These are phyloP conservation scores for Drosophila subsilvestris DNA, from an alignment of 2,888 invertebrate genomes.

Conservation along the genomic window DNA sequence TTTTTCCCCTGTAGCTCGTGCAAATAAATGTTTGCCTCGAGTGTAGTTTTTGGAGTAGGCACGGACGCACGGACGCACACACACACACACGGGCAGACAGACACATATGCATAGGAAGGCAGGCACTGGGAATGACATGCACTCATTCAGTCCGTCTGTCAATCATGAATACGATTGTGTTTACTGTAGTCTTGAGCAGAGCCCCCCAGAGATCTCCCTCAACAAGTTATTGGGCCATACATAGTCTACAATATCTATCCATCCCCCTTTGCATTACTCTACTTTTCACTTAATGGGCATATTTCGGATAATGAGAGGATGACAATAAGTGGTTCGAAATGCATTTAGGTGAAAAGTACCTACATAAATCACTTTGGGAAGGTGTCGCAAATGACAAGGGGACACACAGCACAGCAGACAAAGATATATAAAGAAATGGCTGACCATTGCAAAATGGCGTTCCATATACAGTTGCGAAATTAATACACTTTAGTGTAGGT, in stretches of 20 bases:
- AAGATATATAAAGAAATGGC: slow-evolving; percentile 38
- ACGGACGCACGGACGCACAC: slow-evolving; percentile 16
- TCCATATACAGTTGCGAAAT: not conserved
- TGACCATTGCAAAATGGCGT: slow-evolving; percentile 47
- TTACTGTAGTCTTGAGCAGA: slow-evolving; percentile 20
- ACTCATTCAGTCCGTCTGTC: slow-evolving; percentile 55
- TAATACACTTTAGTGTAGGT: not conserved
- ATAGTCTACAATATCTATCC: slow-evolving; percentile 25
- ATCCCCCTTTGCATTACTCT: slow-evolving; percentile 7
- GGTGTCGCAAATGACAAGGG: not conserved
- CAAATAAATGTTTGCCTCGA: slow-evolving; percentile 48
- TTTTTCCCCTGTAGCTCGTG: slow-evolving; percentile 29
- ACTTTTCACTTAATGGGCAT: slow-evolving; percentile 22
- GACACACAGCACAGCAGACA: not conserved
- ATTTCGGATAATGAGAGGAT: slow-evolving; percentile 29
- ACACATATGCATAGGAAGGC: not conserved
- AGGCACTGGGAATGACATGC: slow-evolving; percentile 52
- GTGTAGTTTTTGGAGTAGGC: slow-evolving; percentile 51
- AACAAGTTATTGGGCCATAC: slow-evolving; percentile 4
- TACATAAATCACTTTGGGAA: not conserved
- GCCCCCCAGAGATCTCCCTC: slow-evolving; percentile 6
- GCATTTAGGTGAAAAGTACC: not conserved
- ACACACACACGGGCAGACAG: slow-evolving; percentile 8
- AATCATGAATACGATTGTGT: slow-evolving; percentile 50
- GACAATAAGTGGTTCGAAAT: not conserved